Conservation (phyloP, 2,888 invertebrate genomes). For the Heliconius sara region DNA sequence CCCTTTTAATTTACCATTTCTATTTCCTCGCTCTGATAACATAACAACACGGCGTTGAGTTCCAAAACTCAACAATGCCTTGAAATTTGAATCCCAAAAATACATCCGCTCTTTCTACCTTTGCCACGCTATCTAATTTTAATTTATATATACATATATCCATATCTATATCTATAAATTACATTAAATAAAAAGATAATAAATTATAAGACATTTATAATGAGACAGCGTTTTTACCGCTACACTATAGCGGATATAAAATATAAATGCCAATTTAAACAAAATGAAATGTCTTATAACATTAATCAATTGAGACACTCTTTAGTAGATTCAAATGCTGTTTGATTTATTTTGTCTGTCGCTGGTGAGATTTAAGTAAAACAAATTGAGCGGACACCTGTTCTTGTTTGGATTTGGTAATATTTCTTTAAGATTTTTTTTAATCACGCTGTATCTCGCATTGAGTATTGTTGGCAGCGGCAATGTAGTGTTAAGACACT, state of each 20-base stretch:
- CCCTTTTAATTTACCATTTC: too few relatives aligned
- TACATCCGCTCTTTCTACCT: too few relatives aligned
- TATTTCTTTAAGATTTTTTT: background rate
- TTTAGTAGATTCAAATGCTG: conserved; percentile 36
- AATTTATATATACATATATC: background rate
- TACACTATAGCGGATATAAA: conserved; percentile 10
- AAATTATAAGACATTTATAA: conserved; percentile 24
- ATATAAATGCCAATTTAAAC: conserved; percentile 30
- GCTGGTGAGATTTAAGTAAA: conserved; percentile 11
- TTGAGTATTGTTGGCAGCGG: too few relatives aligned
- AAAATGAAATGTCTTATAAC: conserved; percentile 27
- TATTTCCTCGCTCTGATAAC: too few relatives aligned
- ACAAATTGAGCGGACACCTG: conserved; percentile 15
- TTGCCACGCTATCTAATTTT: too few relatives aligned
- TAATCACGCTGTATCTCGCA: too few relatives aligned
- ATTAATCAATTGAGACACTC: conserved; percentile 33
- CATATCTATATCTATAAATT: background rate
- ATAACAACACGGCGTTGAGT: too few relatives aligned
- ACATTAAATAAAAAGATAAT: conserved; percentile 16
- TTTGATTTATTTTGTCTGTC: conserved; percentile 32
- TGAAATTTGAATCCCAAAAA: too few relatives aligned
- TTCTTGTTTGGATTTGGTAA: background rate
- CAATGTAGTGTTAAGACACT: too few relatives aligned
- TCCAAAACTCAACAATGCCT: too few relatives aligned
- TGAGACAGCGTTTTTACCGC: conserved; percentile 21